Percentiles rank a stretch among this genome's conserved stretches.
Evolutionary conservation across 2,888 invertebrate genomes (phyloP).

Genomic region (Scaptomyza parva): DNA sequence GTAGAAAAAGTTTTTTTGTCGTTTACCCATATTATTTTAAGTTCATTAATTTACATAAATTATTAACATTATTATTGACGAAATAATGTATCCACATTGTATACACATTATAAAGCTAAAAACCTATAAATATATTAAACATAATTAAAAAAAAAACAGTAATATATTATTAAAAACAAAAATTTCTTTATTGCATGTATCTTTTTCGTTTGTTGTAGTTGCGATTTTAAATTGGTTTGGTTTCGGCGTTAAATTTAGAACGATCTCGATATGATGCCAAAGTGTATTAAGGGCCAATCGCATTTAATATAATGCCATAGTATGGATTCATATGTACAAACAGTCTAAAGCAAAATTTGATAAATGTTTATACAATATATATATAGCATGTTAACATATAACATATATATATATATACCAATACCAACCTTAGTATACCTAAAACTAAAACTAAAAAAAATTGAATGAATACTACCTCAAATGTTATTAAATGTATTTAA

Average conservation of each 20-base stretch:
- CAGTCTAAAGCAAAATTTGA: constrained; percentile 13
- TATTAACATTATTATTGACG: constrained; percentile 34
- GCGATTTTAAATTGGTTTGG: constrained; percentile 10
- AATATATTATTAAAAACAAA: constrained; percentile 43
- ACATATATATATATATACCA: constrained; percentile 43
- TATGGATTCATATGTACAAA: constrained; percentile 5
- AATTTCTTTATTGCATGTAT: constrained; percentile 36
- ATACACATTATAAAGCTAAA: constrained; percentile 74
- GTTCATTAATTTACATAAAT: constrained; percentile 69
- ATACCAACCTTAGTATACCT: constrained; percentile 35
- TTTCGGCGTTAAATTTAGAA: constrained; percentile 8
- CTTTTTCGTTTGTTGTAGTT: not conserved
- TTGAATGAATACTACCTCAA: constrained; percentile 82
- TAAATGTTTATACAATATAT: constrained; percentile 31
- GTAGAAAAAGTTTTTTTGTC: constrained; percentile 63
- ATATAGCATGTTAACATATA: constrained; percentile 16
- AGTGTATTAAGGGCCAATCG: constrained; percentile 39
- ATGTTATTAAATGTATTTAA: constrained; percentile 72
- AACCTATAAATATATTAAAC: constrained; percentile 70
- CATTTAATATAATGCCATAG: constrained; percentile 34
- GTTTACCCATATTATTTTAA: constrained; percentile 71
- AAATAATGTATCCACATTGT: constrained; percentile 68
- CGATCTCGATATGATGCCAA: constrained; percentile 29
- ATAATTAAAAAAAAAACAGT: constrained; percentile 68
- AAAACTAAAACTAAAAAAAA: constrained; percentile 40